Evolutionary conservation across 2,888 invertebrate genomes (phyloP).

Genomic region (Eilema griseolum): DNA sequence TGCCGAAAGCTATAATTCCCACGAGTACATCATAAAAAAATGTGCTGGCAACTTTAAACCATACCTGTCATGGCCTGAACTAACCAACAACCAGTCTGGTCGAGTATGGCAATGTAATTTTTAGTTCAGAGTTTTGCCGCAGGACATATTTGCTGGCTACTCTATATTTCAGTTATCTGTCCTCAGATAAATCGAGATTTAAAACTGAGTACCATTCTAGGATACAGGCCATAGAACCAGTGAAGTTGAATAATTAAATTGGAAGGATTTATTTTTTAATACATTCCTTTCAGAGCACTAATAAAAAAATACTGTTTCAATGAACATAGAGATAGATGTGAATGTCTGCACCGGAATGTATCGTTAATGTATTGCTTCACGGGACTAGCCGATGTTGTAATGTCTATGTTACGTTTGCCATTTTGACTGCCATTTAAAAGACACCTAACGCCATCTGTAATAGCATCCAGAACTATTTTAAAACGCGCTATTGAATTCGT

Average conservation of each 20-base stretch:
- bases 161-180: no score
- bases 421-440: constrained; percentile 15
- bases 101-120: no score
- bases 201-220: no score
- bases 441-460: neutral
- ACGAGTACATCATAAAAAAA: no score
- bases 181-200: no score
- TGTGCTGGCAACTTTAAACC: no score
- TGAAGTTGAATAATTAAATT: neutral
- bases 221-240: neutral
- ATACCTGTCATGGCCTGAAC: no score
- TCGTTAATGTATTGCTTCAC: constrained; percentile 39
- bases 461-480: neutral
- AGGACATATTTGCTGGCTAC: no score
- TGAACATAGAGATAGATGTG: constrained; percentile 34
- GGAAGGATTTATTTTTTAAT: neutral
- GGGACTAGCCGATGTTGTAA: constrained; percentile 40
- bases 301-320: constrained; percentile 44
- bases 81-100: no score
- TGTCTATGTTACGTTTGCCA: constrained; percentile 33
- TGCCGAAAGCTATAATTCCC: no score
- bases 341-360: constrained; percentile 44
- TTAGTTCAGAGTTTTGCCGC: no score
- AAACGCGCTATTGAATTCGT: neutral
- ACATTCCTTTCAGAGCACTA: neutral